Percentiles rank a stretch among this genome's conserved stretches.
phyloP scores from a whole-genome alignment of 2,888 invertebrate species.

The Linnaemya vulpina region DNA sequence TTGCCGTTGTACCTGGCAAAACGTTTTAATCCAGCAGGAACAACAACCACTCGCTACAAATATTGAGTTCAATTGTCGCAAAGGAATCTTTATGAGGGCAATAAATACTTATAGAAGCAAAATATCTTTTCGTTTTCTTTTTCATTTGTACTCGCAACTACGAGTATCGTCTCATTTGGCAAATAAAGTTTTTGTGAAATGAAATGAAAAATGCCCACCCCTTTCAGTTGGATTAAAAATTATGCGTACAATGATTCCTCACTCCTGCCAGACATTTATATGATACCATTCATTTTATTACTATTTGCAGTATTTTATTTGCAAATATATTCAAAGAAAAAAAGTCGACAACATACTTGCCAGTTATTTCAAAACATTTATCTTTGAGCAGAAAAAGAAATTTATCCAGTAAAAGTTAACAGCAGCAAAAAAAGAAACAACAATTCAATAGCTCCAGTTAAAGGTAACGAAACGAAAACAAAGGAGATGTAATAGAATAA shows the following conservation, averaged over 20 bases:
- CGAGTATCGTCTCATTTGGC: slow-evolving; percentile 13
- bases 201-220: slow-evolving; percentile 29
- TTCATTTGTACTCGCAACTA: slow-evolving; percentile 9
- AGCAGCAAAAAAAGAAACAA: not conserved
- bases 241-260: slow-evolving; percentile 73
- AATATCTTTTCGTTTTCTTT: slow-evolving; percentile 20
- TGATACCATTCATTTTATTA: slow-evolving; percentile 54
- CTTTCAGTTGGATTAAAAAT: slow-evolving; percentile 70
- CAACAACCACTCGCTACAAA: not conserved
- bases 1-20: slow-evolving; percentile 20
- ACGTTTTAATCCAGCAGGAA: not conserved
- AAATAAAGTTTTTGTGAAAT: slow-evolving; percentile 34
- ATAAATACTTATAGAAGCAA: slow-evolving; percentile 58
- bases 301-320: slow-evolving; percentile 38
- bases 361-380: slow-evolving; percentile 68
- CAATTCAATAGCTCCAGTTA: slow-evolving; percentile 66
- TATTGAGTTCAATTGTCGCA: slow-evolving; percentile 5
- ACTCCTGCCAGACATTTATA: slow-evolving; percentile 71
- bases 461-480: slow-evolving; percentile 69
- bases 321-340: slow-evolving; percentile 11
- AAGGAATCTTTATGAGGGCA: slow-evolving; percentile 32
- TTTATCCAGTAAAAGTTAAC: not conserved
- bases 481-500: slow-evolving; percentile 28
- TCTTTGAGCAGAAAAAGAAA: slow-evolving; percentile 66
- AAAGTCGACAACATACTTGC: slow-evolving; percentile 22